Base-by-base conservation (phyloP, 2,888 invertebrate species). In the Caenorhabditis afra region DNA sequence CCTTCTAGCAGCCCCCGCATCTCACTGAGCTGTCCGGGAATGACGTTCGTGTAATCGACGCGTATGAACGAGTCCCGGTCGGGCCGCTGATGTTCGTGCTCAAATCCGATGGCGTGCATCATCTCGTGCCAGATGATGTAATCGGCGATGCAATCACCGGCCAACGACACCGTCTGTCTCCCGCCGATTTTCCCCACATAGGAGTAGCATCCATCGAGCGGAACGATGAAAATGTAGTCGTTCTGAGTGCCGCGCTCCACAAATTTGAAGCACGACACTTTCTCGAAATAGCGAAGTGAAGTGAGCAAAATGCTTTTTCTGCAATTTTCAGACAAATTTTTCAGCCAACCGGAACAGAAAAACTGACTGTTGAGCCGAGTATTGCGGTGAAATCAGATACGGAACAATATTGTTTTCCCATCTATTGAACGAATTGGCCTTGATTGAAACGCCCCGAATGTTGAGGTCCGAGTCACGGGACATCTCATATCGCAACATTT, bases 21-120 rank as follows among this genome's bases (percentile, higher is more conserved):
- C 70, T 41, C 35, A 85, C 85, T 81, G 62, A 86, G 75, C 53
- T 86, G 85, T 29, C 80, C 83, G 10, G 81, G 79, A 57, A 78
- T 74, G 2, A 85, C 85, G 74, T 86, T 85, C 10, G 64, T 23
- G 58, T 85, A 86, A 16, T 83, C 79, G 3, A 86, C 86, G 11
- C 58, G 41, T 55, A 85, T 82, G 59, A 70, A 83, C 14, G 41
- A 20, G 57, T 87, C 87, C 41, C 87, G 71, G 66, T 87, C 87
- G 2, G 87, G 87, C 23, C 87, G 58, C 50, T 87, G 87, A 67
- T 87, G 87, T 52, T 87, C 87, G 61, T 87, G 87, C 50, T 87
- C 87, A 41, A 87, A 82, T 7, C 87, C 83, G 14, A 84, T 75
- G 5, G 84, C 84, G 59, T 84, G 84, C 84, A 84, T 83, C 59